These are phyloP conservation scores for Whitmania pigra DNA, from an alignment of 1,140 invertebrate genomes.

Conservation along the genomic window DNA sequence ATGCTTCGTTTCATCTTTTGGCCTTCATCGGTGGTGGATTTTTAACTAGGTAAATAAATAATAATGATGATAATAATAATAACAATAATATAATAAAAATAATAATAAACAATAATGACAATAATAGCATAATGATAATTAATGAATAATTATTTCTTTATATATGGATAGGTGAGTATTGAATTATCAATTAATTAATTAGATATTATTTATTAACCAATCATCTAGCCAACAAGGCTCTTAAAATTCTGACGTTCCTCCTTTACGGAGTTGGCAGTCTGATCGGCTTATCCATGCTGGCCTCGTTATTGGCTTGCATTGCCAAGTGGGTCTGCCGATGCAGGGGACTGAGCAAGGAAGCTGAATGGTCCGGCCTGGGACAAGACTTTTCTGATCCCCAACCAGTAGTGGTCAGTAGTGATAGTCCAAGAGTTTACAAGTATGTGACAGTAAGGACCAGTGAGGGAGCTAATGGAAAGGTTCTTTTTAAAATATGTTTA, in stretches of 20 bases:
- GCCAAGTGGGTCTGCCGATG: background rate
- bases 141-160: no score
- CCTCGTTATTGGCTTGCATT: background rate
- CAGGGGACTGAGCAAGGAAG: background rate
- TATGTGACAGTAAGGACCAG: constrained; percentile 1
- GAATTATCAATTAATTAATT: background rate
- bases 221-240: constrained; percentile 3
- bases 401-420: background rate
- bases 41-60: no score
- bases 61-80: no score
- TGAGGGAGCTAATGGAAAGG: background rate
- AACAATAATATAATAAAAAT: no score
- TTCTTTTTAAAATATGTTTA: no score
- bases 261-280: background rate
- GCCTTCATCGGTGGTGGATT: background rate
- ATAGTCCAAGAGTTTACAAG: constrained; percentile 6
- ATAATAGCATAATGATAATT: no score
- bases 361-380: constrained; percentile 6
- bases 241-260: constrained; percentile 3
- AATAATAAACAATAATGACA: no score
- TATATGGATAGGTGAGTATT: no score
- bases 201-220: background rate
- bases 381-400: background rate
- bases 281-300: background rate
- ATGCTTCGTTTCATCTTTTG: background rate